These are phyloP conservation scores for Nymphicus hollandicus DNA, from an alignment of 2,113 vertebrate genomes.

Conservation along the genomic window DNA sequence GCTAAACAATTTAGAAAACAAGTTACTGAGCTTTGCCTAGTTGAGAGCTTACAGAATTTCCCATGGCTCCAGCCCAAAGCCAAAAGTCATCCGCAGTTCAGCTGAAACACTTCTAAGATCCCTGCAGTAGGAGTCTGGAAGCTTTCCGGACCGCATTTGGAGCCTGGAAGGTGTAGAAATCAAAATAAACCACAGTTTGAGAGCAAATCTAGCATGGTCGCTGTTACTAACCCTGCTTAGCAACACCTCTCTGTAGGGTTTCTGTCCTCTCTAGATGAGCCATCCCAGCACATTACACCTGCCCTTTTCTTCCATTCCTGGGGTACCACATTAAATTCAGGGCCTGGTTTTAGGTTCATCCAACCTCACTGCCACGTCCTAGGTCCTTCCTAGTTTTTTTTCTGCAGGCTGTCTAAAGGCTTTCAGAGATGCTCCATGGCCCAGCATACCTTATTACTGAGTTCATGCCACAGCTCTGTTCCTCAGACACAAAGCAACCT, in stretches of 20 bases:
- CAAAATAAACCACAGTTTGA: neutral
- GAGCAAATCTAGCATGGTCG: neutral
- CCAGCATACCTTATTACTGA: neutral
- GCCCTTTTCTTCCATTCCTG: neutral
- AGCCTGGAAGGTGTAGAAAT: neutral
- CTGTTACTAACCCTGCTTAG: neutral
- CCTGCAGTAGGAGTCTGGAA: neutral
- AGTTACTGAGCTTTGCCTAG: neutral
- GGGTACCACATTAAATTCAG: neutral
- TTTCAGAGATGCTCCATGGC: neutral
- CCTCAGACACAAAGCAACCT: neutral
- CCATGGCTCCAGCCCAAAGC: neutral
- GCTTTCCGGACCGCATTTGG: neutral
- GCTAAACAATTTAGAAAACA: neutral
- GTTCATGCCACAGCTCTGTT: neutral
- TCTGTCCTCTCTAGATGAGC: neutral
- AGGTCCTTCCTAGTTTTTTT: neutral
- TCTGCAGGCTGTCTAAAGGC: neutral
- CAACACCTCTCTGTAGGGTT: neutral
- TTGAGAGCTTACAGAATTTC: neutral
- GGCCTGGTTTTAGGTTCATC: rapidly evolving
- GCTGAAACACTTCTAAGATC: neutral
- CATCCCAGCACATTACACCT: neutral
- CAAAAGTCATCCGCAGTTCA: neutral
- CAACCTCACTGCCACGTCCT: neutral